Evolutionary conservation across 2,797 vertebrate species (phyloP).

Genomic region (Micropoecilia bifurca): DNA sequence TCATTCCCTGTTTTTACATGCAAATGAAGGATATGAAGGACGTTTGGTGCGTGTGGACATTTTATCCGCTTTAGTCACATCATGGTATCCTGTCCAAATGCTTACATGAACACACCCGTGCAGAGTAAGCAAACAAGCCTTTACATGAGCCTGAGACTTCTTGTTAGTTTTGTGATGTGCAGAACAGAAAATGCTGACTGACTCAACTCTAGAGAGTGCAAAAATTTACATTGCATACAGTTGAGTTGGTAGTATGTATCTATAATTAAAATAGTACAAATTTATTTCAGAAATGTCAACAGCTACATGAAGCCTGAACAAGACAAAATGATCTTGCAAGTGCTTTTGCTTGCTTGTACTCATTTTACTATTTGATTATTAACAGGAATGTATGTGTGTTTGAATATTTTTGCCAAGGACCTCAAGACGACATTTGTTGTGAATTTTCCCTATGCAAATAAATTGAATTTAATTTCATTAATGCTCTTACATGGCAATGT

Average conservation of each 20-base stretch:
- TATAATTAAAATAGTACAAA: neutral
- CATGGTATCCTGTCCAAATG: constrained; percentile 7
- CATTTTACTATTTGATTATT: too few species aligned
- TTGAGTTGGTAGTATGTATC: neutral
- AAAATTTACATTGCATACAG: neutral
- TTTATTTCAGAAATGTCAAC: neutral
- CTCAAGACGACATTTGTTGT: too few species aligned
- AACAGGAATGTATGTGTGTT: too few species aligned
- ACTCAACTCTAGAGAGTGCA: neutral
- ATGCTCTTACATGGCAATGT: neutral
- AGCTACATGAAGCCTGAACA: neutral
- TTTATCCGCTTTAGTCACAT: constrained; percentile 31
- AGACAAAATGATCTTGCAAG: neutral
- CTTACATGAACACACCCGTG: constrained; percentile 35
- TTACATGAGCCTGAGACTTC: constrained; percentile 30
- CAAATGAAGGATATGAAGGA: neutral
- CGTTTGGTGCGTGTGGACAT: constrained; percentile 8
- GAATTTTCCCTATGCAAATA: too few species aligned
- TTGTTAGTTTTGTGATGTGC: constrained; percentile 18
- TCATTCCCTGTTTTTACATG: constrained; percentile 9
- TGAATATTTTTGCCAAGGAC: too few species aligned
- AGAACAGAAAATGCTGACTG: constrained; percentile 5
- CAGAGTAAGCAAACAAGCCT: constrained; percentile 37
- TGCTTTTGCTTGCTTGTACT: neutral
- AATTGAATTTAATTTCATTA: neutral